Base-by-base conservation (phyloP, 2,888 invertebrate genomes). In the Cantharis flavilabris region DNA sequence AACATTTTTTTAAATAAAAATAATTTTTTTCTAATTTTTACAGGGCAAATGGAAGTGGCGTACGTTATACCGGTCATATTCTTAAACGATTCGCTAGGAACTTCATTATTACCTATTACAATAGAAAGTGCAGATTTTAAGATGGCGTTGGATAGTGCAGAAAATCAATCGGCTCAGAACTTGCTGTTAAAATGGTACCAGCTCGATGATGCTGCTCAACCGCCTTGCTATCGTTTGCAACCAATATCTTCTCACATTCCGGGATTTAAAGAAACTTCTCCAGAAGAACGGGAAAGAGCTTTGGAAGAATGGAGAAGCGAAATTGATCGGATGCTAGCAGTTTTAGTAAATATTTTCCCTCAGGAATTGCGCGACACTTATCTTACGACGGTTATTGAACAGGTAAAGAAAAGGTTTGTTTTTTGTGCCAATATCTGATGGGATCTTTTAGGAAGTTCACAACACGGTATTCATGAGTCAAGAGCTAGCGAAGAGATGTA, bases 51-150 rank as follows among this genome's bases (percentile, higher is more conserved):
- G 78, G 93, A 94, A 81, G 90, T 93, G 0, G 93, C 94, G 0
- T 94, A 95, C 79, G 92, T 95, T 75, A 93, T 95, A 70, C 95
- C 95, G 0, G 92, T 96, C 33, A 88, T 96, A 80, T 95, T 96
- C 88, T 89, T 96, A 77, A 95, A 94, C 87, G 93, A 95, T 26
- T 94, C 94, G 0, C 88, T 95, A 80, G 95, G 95, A 26, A 93
- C 93, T 7, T 94, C 94, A 9, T 90, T 95, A 80, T 88, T 95
- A 77, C 96, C 96, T 0, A 93, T 94, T 83, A 94, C 94, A 5
- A 91, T 96, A 77, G 95, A 95, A 87, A 93, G 93, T 83, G 92
- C 94, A 1, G 95, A 96, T 89, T 96, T 95, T 87, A 92, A 94
- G 84, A 92, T 93, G 78, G 94, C 94, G 7, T 89, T 95, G 82